Percentiles rank a stretch among this genome's conserved stretches.
phyloP scores from a whole-genome alignment of 1,140 invertebrate genomes.

The Aphelinus atriplicis region DNA sequence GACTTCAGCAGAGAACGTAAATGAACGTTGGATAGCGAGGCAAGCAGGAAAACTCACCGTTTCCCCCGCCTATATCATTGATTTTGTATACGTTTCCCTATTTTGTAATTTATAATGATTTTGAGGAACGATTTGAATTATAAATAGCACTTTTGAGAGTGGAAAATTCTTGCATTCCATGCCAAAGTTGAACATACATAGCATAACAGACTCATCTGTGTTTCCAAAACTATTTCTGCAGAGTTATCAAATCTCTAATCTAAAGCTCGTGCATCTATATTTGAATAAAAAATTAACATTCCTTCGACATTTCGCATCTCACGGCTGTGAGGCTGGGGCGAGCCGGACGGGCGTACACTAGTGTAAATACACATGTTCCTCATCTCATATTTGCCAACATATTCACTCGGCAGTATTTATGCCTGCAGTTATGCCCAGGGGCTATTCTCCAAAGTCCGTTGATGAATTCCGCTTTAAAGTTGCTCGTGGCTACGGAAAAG shows the following conservation, averaged over 20 bases:
- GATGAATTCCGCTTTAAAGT: conserved; percentile 32
- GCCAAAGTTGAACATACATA: too few species aligned
- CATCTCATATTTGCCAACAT: conserved; percentile 18
- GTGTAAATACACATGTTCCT: conserved; percentile 12
- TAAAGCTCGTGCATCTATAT: not conserved
- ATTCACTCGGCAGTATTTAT: conserved; percentile 27
- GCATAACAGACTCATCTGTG: too few species aligned
- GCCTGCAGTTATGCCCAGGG: conserved; percentile 28
- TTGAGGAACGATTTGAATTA: too few species aligned
- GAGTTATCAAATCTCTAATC: not conserved
- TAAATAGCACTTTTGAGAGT: too few species aligned
- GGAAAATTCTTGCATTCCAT: too few species aligned
- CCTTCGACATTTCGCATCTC: not conserved
- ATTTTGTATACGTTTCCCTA: too few species aligned
- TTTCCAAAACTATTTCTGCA: not conserved
- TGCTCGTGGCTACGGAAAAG: conserved; percentile 13
- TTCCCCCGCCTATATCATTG: too few species aligned
- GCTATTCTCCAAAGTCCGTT: conserved; percentile 23
- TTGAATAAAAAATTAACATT: conserved; percentile 5
- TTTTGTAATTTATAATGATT: too few species aligned
- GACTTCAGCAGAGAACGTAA: too few species aligned
- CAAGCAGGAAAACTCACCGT: too few species aligned
- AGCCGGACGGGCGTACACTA: not conserved
- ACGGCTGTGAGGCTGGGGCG: not conserved
- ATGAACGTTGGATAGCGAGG: too few species aligned